Evolutionary conservation across 2,797 vertebrate genomes (phyloP), one percentile per base, ranked within the genome.

Genomic region (Remorina albescens): DNA sequence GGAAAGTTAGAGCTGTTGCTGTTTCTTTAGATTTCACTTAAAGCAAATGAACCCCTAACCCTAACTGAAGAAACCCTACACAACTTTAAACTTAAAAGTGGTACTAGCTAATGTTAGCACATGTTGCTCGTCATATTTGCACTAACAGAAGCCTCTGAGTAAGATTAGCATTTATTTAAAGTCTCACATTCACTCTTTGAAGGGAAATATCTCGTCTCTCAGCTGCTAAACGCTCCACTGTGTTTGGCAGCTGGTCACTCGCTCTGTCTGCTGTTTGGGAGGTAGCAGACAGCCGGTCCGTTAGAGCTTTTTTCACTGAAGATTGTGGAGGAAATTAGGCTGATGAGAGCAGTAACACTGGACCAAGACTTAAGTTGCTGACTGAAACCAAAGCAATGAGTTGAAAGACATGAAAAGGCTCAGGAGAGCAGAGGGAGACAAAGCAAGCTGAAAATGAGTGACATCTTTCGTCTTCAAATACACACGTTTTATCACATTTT

Each of bases 131-230:
- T 30, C 30, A 30, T 36, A 10, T 36, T 51, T 28, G 16, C 49
- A 50, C 13, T 13, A 21, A n/a, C 36, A 28, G 30, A 50, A 63
- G 57, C 36, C 55, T 61, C 19, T 28, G 28, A 36, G 10, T n/a
- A 59, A 74, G 49, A 61, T 28, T 28, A 54, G 39, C 13, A 46
- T 30, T 56, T 16, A 50, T 41, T 37, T 42, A 21, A 39, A 67
- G 46, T 58, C 23, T 6, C 42, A 51, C 19, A 39, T 30, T 53
- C 16, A 6, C 21, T 15, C 37, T 59, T 18, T 21, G 41, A 18
- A 39, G 54, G 54, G 26, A 37, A 58, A 54, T 19, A 70, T 23
- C 37, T 18, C 7, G 6, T 10, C 23, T 11, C 55, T 30, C 32
- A 62, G 51, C 26, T 36, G 47, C 50, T 23, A 36, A 19, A 32